phyloP scores from a whole-genome alignment of 2,113 vertebrate genomes.

The Arvicanthis niloticus region DNA sequence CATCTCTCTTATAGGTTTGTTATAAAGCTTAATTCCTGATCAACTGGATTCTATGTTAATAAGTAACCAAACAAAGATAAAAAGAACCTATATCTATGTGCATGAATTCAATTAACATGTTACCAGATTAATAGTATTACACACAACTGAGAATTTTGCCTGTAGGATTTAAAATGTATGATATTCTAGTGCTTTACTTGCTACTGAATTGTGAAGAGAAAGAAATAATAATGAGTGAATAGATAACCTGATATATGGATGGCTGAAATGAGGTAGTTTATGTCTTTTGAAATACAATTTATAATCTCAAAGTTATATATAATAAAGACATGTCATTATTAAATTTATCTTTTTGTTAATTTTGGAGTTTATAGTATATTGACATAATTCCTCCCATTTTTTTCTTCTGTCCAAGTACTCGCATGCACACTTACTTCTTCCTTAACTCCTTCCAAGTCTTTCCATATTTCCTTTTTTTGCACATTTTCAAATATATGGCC shows the following conservation, averaged over 20 bases:
- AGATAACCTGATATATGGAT: not conserved
- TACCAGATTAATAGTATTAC: not conserved
- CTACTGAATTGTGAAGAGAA: not conserved
- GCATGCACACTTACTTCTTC: not conserved
- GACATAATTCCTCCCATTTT: not conserved
- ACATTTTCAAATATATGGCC: not conserved
- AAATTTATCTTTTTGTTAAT: not conserved
- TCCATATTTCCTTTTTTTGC: not conserved
- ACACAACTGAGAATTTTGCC: not conserved
- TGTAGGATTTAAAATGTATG: not conserved
- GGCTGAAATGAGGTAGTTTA: not conserved
- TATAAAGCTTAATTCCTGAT: not conserved
- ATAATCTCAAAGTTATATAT: not conserved
- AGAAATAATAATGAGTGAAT: not conserved
- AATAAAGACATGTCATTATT: not conserved
- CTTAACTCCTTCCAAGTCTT: not conserved
- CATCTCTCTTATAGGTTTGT: not conserved
- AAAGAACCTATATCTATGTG: not conserved
- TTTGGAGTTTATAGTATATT: not conserved
- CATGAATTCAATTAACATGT: not conserved
- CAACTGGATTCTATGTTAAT: not conserved
- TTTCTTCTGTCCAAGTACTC: not conserved
- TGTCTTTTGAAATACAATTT: not conserved
- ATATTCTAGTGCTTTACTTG: not conserved
- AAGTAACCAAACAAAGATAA: slow-evolving; percentile 15